Evolutionary conservation across 2,797 vertebrate species (phyloP).

Genomic region (Sebastes nivosus): DNA sequence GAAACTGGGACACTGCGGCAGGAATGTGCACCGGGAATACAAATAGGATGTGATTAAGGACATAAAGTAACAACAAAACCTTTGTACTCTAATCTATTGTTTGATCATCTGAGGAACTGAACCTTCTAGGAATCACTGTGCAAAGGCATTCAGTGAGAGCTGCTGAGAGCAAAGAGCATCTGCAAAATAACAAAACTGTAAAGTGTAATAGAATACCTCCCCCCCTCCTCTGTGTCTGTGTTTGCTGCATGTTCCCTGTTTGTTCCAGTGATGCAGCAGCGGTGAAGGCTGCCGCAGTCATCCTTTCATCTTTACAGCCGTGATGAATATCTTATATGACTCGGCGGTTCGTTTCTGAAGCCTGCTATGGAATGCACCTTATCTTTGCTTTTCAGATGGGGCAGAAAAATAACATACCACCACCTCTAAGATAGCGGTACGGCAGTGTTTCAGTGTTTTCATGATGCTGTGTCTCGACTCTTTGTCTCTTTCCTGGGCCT

Average conservation of each 20-base stretch:
- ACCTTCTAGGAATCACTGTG: neutral
- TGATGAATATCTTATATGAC: neutral
- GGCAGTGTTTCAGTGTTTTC: neutral
- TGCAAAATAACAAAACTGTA: neutral
- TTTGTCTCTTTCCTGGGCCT: neutral
- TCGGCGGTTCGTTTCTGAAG: neutral
- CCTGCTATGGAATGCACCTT: constrained; percentile 3
- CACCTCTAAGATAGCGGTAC: neutral
- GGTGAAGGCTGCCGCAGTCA: neutral
- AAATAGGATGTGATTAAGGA: neutral
- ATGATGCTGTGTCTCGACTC: neutral
- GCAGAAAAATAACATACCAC: constrained; percentile 4
- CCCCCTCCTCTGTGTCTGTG: neutral
- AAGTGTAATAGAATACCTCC: neutral
- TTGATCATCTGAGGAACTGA: neutral
- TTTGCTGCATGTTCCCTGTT: neutral
- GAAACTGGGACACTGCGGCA: neutral
- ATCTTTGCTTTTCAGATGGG: constrained; percentile 10
- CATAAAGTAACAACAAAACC: neutral
- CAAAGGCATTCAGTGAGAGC: neutral
- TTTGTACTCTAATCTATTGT: neutral
- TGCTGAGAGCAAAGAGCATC: neutral
- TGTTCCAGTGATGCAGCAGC: neutral
- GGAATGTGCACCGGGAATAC: neutral
- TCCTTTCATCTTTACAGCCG: constrained; percentile 21